phyloP scores from a whole-genome alignment of 2,797 vertebrate genomes.

The Rhinoraja longicauda region DNA sequence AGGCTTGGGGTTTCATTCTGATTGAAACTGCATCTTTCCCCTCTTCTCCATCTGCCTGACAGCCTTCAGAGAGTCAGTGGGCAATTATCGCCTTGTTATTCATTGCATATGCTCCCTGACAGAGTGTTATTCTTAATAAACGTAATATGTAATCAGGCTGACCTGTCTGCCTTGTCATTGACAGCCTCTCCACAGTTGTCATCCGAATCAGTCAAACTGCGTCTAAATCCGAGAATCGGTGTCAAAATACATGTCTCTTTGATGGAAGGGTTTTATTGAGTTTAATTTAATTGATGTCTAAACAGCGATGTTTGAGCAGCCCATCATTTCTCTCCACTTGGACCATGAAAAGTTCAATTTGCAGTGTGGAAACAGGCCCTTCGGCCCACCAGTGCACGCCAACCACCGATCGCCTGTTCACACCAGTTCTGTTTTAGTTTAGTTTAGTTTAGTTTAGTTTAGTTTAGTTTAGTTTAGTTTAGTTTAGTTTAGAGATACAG shows the following conservation, averaged over 20 bases:
- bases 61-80: not conserved
- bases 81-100: not conserved
- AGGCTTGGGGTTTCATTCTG: not conserved
- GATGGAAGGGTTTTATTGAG: conserved; percentile 22
- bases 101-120: not conserved
- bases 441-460: no score
- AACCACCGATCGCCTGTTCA: no score
- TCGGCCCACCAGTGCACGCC: no score
- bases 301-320: not conserved
- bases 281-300: conserved; percentile 25
- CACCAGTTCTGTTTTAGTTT: no score
- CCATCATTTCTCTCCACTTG: not conserved
- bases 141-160: not conserved
- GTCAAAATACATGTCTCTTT: conserved; percentile 25
- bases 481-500: no score
- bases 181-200: not conserved
- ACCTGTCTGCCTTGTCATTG: not conserved
- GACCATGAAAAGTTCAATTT: no score
- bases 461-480: no score
- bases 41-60: not conserved
- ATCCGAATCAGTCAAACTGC: not conserved
- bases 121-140: conserved; percentile 22
- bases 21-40: not conserved
- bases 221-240: not conserved
- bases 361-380: no score